A percentile compares a stretch with the other conserved stretches of the same genome.
These are phyloP conservation scores for Odocoileus hemionus DNA, from an alignment of 2,113 vertebrate species.

Conservation along the genomic window DNA sequence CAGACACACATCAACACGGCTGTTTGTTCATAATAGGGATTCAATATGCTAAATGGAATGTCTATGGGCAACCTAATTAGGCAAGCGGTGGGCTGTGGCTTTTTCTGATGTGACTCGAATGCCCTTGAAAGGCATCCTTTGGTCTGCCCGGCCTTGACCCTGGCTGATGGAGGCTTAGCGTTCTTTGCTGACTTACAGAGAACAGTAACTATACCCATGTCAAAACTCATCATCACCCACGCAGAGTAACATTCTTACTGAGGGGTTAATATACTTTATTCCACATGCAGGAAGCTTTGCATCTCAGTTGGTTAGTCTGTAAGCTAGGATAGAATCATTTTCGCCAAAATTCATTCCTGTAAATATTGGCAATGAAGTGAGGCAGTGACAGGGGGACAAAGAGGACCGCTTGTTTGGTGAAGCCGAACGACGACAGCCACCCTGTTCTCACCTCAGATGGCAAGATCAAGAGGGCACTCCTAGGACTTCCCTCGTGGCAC, in stretches of 20 bases:
- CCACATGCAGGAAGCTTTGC: neutral
- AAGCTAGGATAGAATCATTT: neutral
- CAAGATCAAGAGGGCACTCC: neutral
- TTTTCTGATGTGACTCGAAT: slow-evolving; percentile 17
- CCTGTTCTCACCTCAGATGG: neutral
- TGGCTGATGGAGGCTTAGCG: neutral
- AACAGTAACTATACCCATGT: neutral
- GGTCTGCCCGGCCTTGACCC: neutral
- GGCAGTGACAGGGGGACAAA: neutral
- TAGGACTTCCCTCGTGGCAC: neutral
- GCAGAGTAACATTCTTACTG: neutral
- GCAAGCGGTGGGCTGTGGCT: neutral
- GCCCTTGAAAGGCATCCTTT: slow-evolving; percentile 10
- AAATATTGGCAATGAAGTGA: neutral
- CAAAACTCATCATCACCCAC: neutral
- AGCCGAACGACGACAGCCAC: neutral
- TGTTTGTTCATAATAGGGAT: neutral
- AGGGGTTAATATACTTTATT: neutral
- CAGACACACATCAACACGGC: neutral
- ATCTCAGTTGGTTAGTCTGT: neutral
- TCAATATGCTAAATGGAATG: slow-evolving; percentile 20
- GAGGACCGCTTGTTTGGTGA: neutral
- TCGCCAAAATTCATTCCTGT: neutral
- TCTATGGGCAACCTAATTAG: slow-evolving; percentile 33
- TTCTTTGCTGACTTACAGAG: neutral